Conservation (phyloP, 2,888 invertebrate genomes). For the Trachelus iudaicus region DNA sequence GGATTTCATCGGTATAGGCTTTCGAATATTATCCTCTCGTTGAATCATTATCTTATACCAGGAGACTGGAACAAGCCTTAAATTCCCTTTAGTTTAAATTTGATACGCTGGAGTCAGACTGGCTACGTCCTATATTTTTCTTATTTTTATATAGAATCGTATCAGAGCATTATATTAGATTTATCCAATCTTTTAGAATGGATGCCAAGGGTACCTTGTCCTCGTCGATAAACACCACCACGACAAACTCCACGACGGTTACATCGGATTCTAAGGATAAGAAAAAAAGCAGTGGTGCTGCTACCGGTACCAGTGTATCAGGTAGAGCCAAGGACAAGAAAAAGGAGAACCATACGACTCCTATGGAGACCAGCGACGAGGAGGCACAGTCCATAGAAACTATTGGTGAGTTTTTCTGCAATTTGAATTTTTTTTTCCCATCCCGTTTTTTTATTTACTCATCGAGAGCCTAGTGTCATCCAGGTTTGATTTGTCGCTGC, state of each 20-base stretch:
- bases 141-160: background rate
- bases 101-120: background rate
- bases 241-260: slow-evolving; percentile 29
- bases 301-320: slow-evolving; percentile 35
- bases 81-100: background rate
- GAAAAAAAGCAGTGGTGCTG: slow-evolving; percentile 44
- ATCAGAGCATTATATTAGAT: background rate
- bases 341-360: slow-evolving; percentile 63
- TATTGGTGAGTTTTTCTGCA: slow-evolving; percentile 51
- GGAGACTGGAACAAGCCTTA: background rate
- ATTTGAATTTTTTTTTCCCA: background rate
- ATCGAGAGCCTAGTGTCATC: background rate
- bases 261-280: slow-evolving; percentile 50
- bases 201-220: slow-evolving; percentile 51
- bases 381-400: slow-evolving; percentile 61
- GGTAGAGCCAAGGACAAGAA: slow-evolving; percentile 62
- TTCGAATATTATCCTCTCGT: background rate
- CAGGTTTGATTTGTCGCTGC: background rate
- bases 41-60: background rate
- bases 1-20: slow-evolving; percentile 30
- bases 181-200: slow-evolving; percentile 33
- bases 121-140: background rate
- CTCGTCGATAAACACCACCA: slow-evolving; percentile 37
- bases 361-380: slow-evolving; percentile 72
- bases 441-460: background rate